phyloP scores from a whole-genome alignment of 1,140 invertebrate species.

The Zaprionus kolodkinae region DNA sequence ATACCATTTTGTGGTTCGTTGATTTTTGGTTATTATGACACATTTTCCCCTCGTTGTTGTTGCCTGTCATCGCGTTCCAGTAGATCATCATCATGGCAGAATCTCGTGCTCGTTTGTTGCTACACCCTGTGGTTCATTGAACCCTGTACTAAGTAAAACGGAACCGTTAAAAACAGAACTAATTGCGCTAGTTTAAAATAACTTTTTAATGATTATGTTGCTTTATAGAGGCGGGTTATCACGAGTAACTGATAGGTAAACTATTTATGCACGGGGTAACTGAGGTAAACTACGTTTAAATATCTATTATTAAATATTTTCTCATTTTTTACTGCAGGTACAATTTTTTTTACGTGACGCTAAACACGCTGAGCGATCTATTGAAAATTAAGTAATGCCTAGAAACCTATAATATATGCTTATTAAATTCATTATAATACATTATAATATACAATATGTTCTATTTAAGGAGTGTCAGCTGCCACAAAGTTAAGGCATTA shows the following conservation, averaged over 20 bases:
- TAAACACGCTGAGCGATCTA: neutral
- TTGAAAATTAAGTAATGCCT: neutral
- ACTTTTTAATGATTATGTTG: neutral
- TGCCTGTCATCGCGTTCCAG: slow-evolving; percentile 15
- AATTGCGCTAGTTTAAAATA: slow-evolving; percentile 2
- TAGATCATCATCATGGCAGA: slow-evolving; percentile 37
- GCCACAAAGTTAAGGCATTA: no score
- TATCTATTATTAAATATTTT: slow-evolving; percentile 1
- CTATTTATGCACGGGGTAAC: neutral
- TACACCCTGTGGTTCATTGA: slow-evolving; percentile 37
- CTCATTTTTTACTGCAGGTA: neutral
- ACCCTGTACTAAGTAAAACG: slow-evolving; percentile 20
- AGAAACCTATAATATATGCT: neutral
- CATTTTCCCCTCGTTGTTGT: slow-evolving; percentile 46
- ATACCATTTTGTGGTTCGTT: slow-evolving; percentile 72
- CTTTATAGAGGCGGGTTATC: neutral
- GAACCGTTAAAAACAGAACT: neutral
- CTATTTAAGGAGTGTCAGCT: no score
- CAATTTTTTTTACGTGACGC: neutral
- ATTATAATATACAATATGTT: no score
- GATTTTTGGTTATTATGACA: slow-evolving; percentile 71
- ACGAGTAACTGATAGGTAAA: neutral
- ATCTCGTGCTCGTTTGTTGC: slow-evolving; percentile 16
- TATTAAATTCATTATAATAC: no score
- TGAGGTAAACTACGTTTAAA: no score